Evolutionary conservation across 2,888 invertebrate genomes (phyloP).

Genomic region (Bellardia pandia): DNA sequence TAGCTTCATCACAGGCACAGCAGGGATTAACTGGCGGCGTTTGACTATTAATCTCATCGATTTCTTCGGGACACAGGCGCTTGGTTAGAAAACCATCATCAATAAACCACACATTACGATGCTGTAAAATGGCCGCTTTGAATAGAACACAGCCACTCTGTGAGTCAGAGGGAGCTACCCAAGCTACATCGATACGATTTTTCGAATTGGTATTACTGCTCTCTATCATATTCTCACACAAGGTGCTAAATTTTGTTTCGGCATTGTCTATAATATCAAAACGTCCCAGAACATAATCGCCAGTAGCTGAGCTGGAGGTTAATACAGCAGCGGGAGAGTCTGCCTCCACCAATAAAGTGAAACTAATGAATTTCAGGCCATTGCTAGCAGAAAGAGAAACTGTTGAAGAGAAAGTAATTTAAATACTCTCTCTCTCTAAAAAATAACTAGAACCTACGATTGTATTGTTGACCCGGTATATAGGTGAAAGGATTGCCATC

Average conservation of each 20-base stretch:
- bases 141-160: constrained; percentile 93
- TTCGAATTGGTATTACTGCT: constrained; percentile 92
- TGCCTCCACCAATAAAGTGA: constrained; percentile 91
- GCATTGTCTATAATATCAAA: constrained; percentile 90
- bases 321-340: constrained; percentile 81
- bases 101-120: constrained; percentile 90
- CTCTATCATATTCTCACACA: constrained; percentile 93
- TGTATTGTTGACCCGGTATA: constrained; percentile 89
- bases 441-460: constrained; percentile 85
- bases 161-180: constrained; percentile 91
- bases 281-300: constrained; percentile 85
- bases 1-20: constrained; percentile 98
- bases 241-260: constrained; percentile 89
- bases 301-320: constrained; percentile 77
- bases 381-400: constrained; percentile 88
- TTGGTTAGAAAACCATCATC: constrained; percentile 90
- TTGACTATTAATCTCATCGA: constrained; percentile 87
- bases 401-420: constrained; percentile 78
- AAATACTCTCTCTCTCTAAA: too few relatives aligned
- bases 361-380: constrained; percentile 90
- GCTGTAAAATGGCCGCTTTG: constrained; percentile 91
- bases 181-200: constrained; percentile 89
- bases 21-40: constrained; percentile 90
- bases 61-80: constrained; percentile 89
- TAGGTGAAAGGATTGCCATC: constrained; percentile 89